A percentile compares a stretch with the other conserved stretches of the same genome.
These are phyloP conservation scores for Phaethornis superciliosus DNA, from an alignment of 2,113 vertebrate genomes.

Conservation along the genomic window DNA sequence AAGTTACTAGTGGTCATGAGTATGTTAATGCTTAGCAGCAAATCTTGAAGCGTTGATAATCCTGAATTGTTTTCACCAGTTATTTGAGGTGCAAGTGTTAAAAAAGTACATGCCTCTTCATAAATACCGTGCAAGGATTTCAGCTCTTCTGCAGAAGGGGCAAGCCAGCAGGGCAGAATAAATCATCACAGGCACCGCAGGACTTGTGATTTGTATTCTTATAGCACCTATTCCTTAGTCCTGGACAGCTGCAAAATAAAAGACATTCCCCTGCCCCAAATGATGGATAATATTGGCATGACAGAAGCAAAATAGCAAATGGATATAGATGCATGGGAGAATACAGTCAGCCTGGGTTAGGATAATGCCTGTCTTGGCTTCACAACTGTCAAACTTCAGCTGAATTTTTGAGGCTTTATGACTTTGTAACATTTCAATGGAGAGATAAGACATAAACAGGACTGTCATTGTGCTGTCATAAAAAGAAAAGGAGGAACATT, in stretches of 20 bases:
- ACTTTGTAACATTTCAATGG: neutral
- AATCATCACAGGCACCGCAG: constrained; percentile 8
- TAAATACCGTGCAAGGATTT: neutral
- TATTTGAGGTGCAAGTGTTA: neutral
- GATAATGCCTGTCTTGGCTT: neutral
- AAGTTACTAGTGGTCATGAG: neutral
- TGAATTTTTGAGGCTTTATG: constrained; percentile 29
- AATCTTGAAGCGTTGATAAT: neutral
- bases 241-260: constrained; percentile 8
- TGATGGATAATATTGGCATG: constrained; percentile 44
- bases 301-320: constrained; percentile 47
- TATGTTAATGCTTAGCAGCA: neutral
- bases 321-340: neutral
- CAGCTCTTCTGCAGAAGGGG: neutral
- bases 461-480: neutral
- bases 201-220: constrained; percentile 35
- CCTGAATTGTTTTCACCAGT: neutral
- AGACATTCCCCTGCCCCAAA: constrained; percentile 23
- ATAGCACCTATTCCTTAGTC: neutral
- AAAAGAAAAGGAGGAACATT: neutral
- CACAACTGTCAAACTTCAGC: constrained; percentile 6
- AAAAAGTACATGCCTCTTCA: neutral
- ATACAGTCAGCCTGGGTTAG: neutral
- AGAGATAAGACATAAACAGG: neutral
- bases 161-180: neutral